Evolutionary conservation across 2,113 vertebrate species (phyloP).

Genomic region (Bufo gargarizans): DNA sequence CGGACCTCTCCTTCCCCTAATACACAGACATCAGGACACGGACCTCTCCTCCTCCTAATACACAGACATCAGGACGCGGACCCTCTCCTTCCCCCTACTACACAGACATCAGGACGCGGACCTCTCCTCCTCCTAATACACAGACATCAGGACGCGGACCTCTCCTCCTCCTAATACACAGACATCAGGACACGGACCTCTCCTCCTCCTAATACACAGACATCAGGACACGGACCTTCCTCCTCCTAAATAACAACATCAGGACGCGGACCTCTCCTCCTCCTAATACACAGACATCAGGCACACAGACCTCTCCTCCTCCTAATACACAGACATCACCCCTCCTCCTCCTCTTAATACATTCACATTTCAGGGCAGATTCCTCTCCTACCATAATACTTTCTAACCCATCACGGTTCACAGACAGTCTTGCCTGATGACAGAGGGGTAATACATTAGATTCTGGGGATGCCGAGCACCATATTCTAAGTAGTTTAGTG

Average conservation of each 20-base stretch:
- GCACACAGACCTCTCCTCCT: not conserved
- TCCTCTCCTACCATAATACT: not conserved
- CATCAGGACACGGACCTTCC: not conserved
- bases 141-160: not conserved
- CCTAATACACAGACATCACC: not conserved
- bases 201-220: constrained; percentile 5
- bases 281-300: constrained; percentile 13
- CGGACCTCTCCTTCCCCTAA: not conserved
- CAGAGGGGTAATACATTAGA: not conserved
- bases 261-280: not conserved
- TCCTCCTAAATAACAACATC: not conserved
- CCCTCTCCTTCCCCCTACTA: not conserved
- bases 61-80: not conserved
- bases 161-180: not conserved
- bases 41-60: not conserved
- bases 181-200: not conserved
- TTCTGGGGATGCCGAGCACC: not conserved
- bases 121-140: constrained; percentile 4
- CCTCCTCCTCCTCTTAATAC: constrained; percentile 19
- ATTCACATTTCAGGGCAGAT: not conserved
- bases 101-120: not conserved
- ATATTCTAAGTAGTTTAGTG: not conserved
- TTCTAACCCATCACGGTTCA: not conserved
- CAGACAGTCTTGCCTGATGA: not conserved
- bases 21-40: not conserved